Base-by-base conservation (phyloP, 2,888 invertebrate species). In the Volucella bombylans region DNA sequence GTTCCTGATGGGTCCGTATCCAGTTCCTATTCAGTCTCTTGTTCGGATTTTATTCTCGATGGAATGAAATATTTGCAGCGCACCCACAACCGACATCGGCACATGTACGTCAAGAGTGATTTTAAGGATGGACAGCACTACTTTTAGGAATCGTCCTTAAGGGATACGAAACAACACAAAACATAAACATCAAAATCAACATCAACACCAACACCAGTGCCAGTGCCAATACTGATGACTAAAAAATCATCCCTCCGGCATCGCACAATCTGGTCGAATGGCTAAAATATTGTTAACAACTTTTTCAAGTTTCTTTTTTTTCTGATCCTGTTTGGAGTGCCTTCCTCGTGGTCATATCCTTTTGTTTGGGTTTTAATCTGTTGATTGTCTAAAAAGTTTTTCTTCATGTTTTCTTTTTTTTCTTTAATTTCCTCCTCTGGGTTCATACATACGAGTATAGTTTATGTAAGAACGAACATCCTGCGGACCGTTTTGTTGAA, bases 281-380 rank as follows among this genome's bases (percentile, higher is more conserved):
- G 49, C 18, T 41, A 50, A 73, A 78, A 72, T 73, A 47, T 65
- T 74, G 73, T 52, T 54, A 68, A 57, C 62, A 78, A 57, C 62
- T 49, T 62, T 73, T 65, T 52, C 43, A 65, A 62, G n/a, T 41
- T 67, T 67, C 39, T 41, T 49, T 55, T 45, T 65, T 18, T 23
- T 18, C 23, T 41, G 15, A 10, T 49, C 23, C 15, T 31, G 4
- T 41, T 45, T 69, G 18, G 38, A 38, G 47, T 31, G 12, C 31
- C 9, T 12, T 12, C 18, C 57, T 23, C 43, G 14, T 18, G 59
- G 59, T 47, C 38, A 59, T 59, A 11, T 68, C 59, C 68, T 43
- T 68, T 47, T 57, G 38, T 77, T 62, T 62, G 31, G 68, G 52
- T 69, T 69, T 55, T 77, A 77, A 77, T 62, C 68, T 69, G 59